Evolutionary conservation across 1,140 invertebrate species (phyloP).

Genomic region (Calliphora vicina): DNA sequence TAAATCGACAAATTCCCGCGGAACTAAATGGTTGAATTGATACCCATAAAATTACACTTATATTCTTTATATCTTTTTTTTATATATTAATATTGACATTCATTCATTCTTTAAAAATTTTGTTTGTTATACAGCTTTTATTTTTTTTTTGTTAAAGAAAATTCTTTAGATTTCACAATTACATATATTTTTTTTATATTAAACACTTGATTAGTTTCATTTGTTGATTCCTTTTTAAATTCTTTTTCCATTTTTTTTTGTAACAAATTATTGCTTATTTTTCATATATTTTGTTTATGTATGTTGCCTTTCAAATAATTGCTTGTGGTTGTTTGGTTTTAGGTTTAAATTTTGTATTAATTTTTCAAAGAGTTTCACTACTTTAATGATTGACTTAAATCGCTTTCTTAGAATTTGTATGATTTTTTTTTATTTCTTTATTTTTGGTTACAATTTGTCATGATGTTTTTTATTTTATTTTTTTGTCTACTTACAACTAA

Average conservation of each 20-base stretch:
- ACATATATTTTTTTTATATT: too few species aligned
- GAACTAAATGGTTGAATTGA: too few species aligned
- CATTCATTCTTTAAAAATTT: not conserved
- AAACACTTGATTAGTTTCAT: too few species aligned
- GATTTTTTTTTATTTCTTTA: too few species aligned
- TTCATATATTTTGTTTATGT: constrained; percentile 4
- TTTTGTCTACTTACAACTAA: not conserved
- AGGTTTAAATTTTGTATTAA: not conserved
- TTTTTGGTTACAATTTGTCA: too few species aligned
- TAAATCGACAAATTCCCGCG: too few species aligned
- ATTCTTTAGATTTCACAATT: too few species aligned
- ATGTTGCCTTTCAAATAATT: constrained; percentile 9
- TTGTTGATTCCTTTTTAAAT: too few species aligned
- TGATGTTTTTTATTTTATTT: not conserved
- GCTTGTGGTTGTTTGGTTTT: not conserved
- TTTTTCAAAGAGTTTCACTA: constrained; percentile 28
- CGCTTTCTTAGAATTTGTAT: constrained; percentile 14
- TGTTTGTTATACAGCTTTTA: not conserved
- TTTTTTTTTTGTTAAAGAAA: not conserved
- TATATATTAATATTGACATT: not conserved
- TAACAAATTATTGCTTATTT: not conserved
- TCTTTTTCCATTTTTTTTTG: not conserved
- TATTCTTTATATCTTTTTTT: not conserved
- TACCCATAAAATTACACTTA: not conserved
- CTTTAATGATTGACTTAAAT: constrained; percentile 30